A percentile compares a stretch with the other conserved stretches of the same genome.
phyloP scores from a whole-genome alignment of 1,140 invertebrate genomes.

The Leptopilina clavipes region DNA sequence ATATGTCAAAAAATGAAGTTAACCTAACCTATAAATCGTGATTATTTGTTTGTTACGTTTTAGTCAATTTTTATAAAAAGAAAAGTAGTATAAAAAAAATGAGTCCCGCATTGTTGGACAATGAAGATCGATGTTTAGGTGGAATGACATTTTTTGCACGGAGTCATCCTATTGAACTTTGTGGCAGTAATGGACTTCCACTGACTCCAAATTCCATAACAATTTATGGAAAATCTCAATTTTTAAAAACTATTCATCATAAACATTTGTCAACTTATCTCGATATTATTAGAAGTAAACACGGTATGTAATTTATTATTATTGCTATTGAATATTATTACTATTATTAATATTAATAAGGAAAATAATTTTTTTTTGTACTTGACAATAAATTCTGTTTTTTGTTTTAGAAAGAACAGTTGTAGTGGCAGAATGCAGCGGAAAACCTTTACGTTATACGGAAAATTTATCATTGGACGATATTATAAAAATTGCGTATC shows the following conservation, averaged over 20 bases:
- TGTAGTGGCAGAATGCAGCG: conserved; percentile 90
- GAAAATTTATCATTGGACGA: conserved; percentile 72
- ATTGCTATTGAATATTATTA: conserved; percentile 45
- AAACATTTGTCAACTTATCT: conserved; percentile 91
- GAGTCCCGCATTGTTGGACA: conserved; percentile 71
- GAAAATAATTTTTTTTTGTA: no score
- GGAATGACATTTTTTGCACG: conserved; percentile 93
- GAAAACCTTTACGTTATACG: conserved; percentile 76
- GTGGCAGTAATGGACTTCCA: conserved; percentile 95
- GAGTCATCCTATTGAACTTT: conserved; percentile 91
- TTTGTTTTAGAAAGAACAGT: conserved; percentile 86
- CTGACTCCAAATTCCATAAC: conserved; percentile 96
- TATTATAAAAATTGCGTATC: conserved; percentile 79
- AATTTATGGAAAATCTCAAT: conserved; percentile 91
- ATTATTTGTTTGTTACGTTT: no score
- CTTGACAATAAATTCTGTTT: conserved; percentile 26
- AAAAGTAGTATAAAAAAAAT: no score
- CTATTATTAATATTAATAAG: no score
- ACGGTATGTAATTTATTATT: conserved; percentile 80
- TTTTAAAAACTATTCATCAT: conserved; percentile 87
- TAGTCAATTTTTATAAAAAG: no score
- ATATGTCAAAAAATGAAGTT: no score
- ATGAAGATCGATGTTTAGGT: conserved; percentile 79
- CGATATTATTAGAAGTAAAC: conserved; percentile 93
- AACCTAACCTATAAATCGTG: no score